Evolutionary conservation across 2,888 invertebrate species (phyloP).

Genomic region (Chaitophorus viminalis): DNA sequence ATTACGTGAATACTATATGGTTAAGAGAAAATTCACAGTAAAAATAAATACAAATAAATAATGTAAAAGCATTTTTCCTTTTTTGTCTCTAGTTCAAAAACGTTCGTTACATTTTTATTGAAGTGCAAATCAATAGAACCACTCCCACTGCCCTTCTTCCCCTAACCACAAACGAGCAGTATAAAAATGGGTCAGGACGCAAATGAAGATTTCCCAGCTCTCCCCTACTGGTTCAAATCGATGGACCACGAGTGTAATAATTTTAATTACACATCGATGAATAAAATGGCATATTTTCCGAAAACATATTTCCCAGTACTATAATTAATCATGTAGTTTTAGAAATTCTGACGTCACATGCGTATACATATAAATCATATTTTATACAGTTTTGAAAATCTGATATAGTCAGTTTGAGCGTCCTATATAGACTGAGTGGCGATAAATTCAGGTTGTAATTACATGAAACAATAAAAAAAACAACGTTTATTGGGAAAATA

Average conservation of each 20-base stretch:
- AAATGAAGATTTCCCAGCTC: slow-evolving; percentile 27
- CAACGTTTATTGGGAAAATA: background rate
- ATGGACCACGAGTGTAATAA: slow-evolving; percentile 1
- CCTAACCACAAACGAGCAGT: background rate
- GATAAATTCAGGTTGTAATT: background rate
- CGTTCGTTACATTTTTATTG: slow-evolving; percentile 50
- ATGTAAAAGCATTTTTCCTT: slow-evolving; percentile 15
- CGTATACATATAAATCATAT: background rate
- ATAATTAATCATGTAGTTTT: background rate
- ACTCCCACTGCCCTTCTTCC: background rate
- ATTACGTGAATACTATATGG: background rate
- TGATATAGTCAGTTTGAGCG: background rate
- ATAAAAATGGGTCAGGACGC: slow-evolving; percentile 42
- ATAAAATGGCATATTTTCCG: background rate
- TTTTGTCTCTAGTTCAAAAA: slow-evolving; percentile 19
- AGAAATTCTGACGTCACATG: background rate
- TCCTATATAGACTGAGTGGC: background rate
- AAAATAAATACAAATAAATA: slow-evolving; percentile 25
- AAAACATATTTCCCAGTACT: background rate
- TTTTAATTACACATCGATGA: background rate
- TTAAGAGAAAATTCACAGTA: slow-evolving; percentile 17
- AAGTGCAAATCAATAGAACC: slow-evolving; percentile 56
- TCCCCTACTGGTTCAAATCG: slow-evolving; percentile 2
- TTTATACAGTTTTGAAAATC: background rate
- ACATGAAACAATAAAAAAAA: background rate